Conservation (phyloP, 2,113 vertebrate genomes). For the Azemiops feae region DNA sequence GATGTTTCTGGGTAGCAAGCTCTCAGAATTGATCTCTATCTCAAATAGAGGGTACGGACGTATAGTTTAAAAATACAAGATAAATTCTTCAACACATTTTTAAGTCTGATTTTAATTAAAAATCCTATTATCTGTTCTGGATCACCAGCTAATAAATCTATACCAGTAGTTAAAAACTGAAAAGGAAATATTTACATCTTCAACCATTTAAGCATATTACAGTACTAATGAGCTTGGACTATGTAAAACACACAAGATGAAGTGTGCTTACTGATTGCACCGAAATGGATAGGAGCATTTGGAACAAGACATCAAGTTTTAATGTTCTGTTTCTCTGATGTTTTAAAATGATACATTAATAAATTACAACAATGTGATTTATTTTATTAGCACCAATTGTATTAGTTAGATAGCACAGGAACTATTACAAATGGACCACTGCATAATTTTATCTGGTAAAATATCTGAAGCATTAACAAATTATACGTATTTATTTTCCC, state of each 20-base stretch:
- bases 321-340: neutral
- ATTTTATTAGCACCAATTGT: neutral
- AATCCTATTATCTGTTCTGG: neutral
- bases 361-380: neutral
- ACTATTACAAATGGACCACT: neutral
- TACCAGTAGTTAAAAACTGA: neutral
- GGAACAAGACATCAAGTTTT: neutral
- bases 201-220: neutral
- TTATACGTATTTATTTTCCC: constrained; percentile 2
- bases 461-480: neutral
- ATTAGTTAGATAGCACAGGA: neutral
- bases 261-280: neutral
- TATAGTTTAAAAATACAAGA: neutral
- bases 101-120: neutral
- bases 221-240: neutral
- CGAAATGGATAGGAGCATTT: neutral
- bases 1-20: neutral
- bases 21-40: neutral
- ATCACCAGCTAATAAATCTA: neutral
- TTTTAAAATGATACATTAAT: neutral
- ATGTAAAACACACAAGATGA: neutral
- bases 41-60: neutral
- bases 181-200: neutral
- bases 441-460: neutral
- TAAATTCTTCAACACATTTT: neutral